Evolutionary conservation across 2,888 invertebrate species (phyloP).

Genomic region (Aporophyla lueneburgensis): DNA sequence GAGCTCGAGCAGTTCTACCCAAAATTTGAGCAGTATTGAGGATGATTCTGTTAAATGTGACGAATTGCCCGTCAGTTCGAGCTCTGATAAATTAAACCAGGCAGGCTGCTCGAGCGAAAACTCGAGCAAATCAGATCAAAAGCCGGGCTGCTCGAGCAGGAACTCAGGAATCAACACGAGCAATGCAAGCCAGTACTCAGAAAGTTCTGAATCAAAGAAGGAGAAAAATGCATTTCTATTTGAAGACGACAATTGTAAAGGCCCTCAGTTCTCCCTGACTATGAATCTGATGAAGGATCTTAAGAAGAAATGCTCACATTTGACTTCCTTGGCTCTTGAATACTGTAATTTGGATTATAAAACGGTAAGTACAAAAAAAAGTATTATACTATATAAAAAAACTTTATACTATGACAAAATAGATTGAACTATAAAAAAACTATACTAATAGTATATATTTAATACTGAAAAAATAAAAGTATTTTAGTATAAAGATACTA

Average conservation of each 20-base stretch:
- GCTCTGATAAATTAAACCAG: not conserved
- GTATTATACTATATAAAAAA: not conserved
- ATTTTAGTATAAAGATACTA: no score
- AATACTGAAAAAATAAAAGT: no score
- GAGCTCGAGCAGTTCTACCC: not conserved
- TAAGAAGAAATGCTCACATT: slow-evolving; percentile 77
- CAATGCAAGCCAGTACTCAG: not conserved
- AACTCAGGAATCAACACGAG: not conserved
- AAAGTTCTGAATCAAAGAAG: not conserved
- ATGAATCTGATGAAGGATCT: slow-evolving; percentile 76
- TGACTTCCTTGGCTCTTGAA: slow-evolving; percentile 86
- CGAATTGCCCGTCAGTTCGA: not conserved
- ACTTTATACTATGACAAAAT: no score
- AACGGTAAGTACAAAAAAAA: slow-evolving; percentile 85
- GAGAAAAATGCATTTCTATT: not conserved
- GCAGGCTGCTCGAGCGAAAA: not conserved
- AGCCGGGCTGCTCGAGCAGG: not conserved
- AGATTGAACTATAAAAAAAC: no score
- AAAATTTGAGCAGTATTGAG: not conserved
- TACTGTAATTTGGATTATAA: slow-evolving; percentile 88
- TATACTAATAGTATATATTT: no score
- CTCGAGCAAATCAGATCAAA: not conserved
- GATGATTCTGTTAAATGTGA: not conserved
- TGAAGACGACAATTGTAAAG: slow-evolving; percentile 63
- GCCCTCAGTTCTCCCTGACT: slow-evolving; percentile 79